A percentile compares a stretch with the other conserved stretches of the same genome.
Conservation (phyloP, 2,797 vertebrate genomes). For the Lutra lutra region DNA sequence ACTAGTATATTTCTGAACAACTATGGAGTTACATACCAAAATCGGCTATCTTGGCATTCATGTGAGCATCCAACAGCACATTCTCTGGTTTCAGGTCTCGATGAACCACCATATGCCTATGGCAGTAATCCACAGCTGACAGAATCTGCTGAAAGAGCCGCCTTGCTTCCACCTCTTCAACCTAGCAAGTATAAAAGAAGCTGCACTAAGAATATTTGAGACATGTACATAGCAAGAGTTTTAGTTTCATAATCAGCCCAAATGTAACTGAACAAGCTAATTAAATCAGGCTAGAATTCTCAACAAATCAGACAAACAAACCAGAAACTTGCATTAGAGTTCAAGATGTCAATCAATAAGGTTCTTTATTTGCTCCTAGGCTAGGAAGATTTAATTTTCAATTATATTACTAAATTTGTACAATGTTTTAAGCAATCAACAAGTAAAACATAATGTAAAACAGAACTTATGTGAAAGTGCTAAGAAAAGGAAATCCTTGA, state of each 20-base stretch:
- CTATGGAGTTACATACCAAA: conserved; percentile 91
- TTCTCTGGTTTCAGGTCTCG: conserved; percentile 99
- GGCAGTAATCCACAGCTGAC: conserved; percentile 98
- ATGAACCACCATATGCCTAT: conserved; percentile 99
- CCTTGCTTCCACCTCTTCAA: conserved; percentile 95
- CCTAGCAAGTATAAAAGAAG: conserved; percentile 85
- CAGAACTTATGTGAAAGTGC: background rate
- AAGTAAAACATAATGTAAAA: conserved; percentile 41
- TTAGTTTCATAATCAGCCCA: conserved; percentile 35
- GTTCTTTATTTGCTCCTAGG: background rate
- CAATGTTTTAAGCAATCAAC: background rate
- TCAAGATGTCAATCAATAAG: background rate
- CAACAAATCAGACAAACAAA: conserved; percentile 43
- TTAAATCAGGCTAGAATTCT: conserved; percentile 40
- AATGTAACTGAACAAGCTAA: conserved; percentile 15
- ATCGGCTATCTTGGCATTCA: conserved; percentile 99
- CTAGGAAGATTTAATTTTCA: conserved; percentile 9
- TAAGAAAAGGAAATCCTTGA: conserved; percentile 6
- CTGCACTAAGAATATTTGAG: background rate
- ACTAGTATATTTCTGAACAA: conserved; percentile 66
- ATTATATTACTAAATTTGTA: conserved; percentile 38
- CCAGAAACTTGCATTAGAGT: background rate
- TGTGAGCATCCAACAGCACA: conserved; percentile 96
- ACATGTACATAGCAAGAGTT: background rate
- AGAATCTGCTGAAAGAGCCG: conserved; percentile 99